Conservation (phyloP, 2,113 vertebrate species). For the Eubucco bourcierii region DNA sequence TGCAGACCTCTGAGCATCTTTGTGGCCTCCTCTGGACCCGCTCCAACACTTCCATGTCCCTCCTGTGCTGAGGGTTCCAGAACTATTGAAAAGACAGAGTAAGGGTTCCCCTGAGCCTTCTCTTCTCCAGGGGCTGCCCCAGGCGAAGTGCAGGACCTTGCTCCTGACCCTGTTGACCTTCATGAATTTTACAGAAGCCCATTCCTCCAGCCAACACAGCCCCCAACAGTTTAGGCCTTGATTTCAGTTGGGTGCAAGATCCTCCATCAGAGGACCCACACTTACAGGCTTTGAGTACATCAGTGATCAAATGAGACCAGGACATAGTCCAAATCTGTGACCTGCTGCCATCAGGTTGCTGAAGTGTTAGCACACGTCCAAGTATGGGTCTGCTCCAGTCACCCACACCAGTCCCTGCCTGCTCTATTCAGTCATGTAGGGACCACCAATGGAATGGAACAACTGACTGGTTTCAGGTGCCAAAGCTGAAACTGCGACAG, state of each 20-base stretch:
- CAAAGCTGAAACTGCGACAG: background rate
- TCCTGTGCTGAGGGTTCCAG: too few species aligned
- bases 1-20: too few species aligned
- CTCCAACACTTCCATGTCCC: too few species aligned
- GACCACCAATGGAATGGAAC: background rate
- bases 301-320: background rate
- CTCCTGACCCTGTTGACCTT: background rate
- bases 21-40: too few species aligned
- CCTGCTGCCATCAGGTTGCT: background rate
- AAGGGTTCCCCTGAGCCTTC: background rate
- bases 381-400: background rate
- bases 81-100: background rate
- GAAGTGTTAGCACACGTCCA: background rate
- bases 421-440: background rate
- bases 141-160: background rate
- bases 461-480: background rate
- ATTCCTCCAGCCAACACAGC: background rate
- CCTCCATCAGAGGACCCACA: background rate
- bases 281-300: background rate
- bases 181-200: background rate
- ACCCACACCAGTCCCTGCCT: background rate
- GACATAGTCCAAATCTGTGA: background rate
- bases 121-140: background rate
- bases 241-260: background rate
- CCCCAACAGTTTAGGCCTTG: fast-evolving